These are phyloP conservation scores for Lycodopsis pacificus DNA, from an alignment of 2,797 vertebrate genomes.

Conservation along the genomic window DNA sequence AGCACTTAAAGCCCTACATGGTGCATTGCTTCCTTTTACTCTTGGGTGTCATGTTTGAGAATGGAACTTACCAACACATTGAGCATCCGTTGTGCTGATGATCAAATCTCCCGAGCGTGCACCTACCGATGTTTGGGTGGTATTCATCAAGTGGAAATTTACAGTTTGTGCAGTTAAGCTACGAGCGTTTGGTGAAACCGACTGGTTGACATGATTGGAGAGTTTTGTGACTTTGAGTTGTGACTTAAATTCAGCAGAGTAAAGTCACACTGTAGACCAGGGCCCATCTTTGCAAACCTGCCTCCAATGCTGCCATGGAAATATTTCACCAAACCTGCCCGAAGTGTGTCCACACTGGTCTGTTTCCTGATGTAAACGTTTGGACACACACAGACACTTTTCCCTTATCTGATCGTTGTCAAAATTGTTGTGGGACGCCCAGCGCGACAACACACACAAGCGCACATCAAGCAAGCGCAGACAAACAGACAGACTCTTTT, in stretches of 20 bases:
- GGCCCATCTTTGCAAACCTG: constrained; percentile 35
- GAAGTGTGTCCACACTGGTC: constrained; percentile 24
- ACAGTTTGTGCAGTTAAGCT: not conserved
- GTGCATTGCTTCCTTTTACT: not conserved
- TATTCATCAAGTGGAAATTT: not conserved
- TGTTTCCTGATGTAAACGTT: constrained; percentile 40
- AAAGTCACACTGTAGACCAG: constrained; percentile 7
- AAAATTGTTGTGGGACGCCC: constrained; percentile 66
- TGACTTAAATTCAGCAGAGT: constrained; percentile 10
- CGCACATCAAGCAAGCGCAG: constrained; percentile 41
- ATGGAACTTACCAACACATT: not conserved
- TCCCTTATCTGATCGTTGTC: constrained; percentile 69
- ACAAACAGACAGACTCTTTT: constrained; percentile 30
- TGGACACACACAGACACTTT: constrained; percentile 30
- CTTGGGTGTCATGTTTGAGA: not conserved
- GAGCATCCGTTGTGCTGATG: not conserved
- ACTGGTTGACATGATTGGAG: not conserved
- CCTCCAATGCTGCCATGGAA: constrained; percentile 15
- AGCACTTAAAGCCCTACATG: not conserved
- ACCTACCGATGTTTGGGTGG: not conserved
- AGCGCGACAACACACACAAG: constrained; percentile 31
- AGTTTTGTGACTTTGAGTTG: not conserved
- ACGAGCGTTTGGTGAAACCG: not conserved
- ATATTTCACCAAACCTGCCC: constrained; percentile 27
- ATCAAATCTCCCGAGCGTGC: not conserved